Evolutionary conservation across 2,888 invertebrate genomes (phyloP), one percentile per base, ranked within the genome.

Genomic region (Lasioglossum oenotherae): DNA sequence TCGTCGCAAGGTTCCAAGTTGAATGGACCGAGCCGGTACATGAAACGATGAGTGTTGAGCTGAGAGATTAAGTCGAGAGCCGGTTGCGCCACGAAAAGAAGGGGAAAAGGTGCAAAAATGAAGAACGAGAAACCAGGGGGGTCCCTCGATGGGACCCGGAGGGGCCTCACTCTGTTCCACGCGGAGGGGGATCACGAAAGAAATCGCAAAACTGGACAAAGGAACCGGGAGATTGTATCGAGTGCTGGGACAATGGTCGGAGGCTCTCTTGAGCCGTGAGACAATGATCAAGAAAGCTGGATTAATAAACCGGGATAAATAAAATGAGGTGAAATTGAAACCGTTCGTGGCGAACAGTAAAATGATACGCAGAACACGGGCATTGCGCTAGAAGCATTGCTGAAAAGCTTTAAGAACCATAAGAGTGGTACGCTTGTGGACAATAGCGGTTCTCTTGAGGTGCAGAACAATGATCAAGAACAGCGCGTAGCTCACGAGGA

Each of bases 11-110:
- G 12, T 38, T 38, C 35, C 10, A 23, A 38, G 69, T 38, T 69
- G 19, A 38, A 35, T 38, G 38, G 23, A 10, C 38, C 19, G 38
- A 38, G 35, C 69, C 69, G 38, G 69, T 38, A 69, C 14, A 6
- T 23, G 69, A 35, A 23, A 69, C 38, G 38, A 38, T 23, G 38
- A 38, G 19, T 69, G 35, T 35, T 12, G 38, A 23, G 12, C 35
- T 8, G 38, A 69, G 69, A 69, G 69, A 69, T 69, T 38, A 69
- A 69, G 69, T 23, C 35, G 69, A 69, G 69, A 69, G 69, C 69
- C 38, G 69, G 69, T 69, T 35, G 23, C 23, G 23, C 19, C 23
- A 23, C 19, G n/a, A 8, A 69, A 69, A 35, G 69, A 69, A 69
- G 38, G 38, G 69, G 69, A 35, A 74, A 38, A 49, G 53, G 74